phyloP scores from a whole-genome alignment of 1,140 invertebrate genomes.

The Tetragnatha versicolor region DNA sequence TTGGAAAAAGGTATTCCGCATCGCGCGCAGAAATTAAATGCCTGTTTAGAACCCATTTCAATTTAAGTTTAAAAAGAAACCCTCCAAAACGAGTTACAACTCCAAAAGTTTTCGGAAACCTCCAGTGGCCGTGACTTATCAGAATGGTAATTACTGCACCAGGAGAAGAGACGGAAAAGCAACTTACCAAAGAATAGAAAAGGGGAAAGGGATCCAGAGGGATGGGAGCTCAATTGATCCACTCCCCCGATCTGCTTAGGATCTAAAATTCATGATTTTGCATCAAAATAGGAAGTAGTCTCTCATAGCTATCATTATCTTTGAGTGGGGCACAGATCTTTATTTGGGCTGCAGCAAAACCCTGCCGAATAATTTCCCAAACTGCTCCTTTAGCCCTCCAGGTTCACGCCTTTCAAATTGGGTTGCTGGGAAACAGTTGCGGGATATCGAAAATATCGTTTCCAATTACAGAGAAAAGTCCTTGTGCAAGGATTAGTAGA shows the following conservation, averaged over 20 bases:
- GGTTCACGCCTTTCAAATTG: slow-evolving; percentile 31
- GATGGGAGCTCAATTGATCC: slow-evolving; percentile 17
- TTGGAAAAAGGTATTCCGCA: not conserved
- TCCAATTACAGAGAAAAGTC: slow-evolving; percentile 1
- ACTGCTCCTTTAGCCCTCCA: slow-evolving; percentile 30
- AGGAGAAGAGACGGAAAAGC: slow-evolving; percentile 6
- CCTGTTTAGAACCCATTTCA: slow-evolving; percentile 28
- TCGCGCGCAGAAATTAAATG: slow-evolving; percentile 30
- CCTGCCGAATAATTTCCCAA: slow-evolving; percentile 28
- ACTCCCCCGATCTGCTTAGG: not conserved
- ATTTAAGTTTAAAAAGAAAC: slow-evolving; percentile 19
- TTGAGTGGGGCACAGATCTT: slow-evolving; percentile 32
- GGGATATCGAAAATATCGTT: slow-evolving; percentile 21
- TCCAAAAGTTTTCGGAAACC: slow-evolving; percentile 21
- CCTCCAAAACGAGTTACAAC: slow-evolving; percentile 22
- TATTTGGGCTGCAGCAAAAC: slow-evolving; percentile 14
- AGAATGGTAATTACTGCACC: slow-evolving; percentile 48
- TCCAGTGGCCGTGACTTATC: slow-evolving; percentile 39
- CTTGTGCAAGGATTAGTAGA: too few relatives aligned
- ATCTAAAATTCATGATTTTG: slow-evolving; percentile 50
- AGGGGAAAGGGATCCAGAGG: not conserved
- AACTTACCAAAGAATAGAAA: slow-evolving; percentile 46
- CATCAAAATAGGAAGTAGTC: slow-evolving; percentile 41
- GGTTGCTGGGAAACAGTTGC: not conserved
- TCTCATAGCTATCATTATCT: slow-evolving; percentile 41